Conservation (phyloP, 2,113 vertebrate species). For the Puffinus mauretanicus region DNA sequence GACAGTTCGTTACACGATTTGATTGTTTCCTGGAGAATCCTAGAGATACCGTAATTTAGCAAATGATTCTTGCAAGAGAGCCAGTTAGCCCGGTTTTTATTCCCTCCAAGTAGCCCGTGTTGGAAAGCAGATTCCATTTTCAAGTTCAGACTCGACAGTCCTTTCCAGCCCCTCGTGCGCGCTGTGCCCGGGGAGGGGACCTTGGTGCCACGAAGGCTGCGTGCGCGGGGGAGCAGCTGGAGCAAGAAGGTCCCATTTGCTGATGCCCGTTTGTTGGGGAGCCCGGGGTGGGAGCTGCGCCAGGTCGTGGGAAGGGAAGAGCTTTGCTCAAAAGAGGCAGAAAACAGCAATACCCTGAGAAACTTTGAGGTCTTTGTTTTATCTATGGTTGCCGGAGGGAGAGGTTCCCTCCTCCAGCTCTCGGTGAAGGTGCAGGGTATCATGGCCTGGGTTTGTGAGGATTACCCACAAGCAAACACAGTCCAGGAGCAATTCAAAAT, state of each 20-base stretch:
- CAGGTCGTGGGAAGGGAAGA: not conserved
- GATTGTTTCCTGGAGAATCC: not conserved
- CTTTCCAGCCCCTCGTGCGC: not conserved
- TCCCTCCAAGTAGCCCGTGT: rapidly evolving
- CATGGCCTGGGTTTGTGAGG: not conserved
- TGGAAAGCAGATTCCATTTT: not conserved
- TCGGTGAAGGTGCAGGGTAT: not conserved
- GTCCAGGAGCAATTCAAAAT: not conserved
- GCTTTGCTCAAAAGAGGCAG: not conserved
- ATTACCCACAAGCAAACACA: not conserved
- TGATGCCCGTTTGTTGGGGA: not conserved
- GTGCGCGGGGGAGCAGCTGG: not conserved
- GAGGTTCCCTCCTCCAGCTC: not conserved
- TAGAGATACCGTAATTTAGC: not conserved
- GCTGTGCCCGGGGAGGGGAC: not conserved
- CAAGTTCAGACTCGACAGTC: not conserved
- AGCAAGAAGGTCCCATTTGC: not conserved
- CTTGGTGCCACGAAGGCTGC: not conserved
- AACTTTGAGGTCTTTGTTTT: not conserved
- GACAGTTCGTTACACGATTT: rapidly evolving
- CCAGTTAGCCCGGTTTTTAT: too few relatives aligned
- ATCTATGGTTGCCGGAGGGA: not conserved
- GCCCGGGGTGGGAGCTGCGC: not conserved
- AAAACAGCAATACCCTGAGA: not conserved
- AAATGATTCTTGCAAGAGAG: not conserved